Conservation (phyloP, 2,113 vertebrate genomes). For the Phoenicopterus ruber region DNA sequence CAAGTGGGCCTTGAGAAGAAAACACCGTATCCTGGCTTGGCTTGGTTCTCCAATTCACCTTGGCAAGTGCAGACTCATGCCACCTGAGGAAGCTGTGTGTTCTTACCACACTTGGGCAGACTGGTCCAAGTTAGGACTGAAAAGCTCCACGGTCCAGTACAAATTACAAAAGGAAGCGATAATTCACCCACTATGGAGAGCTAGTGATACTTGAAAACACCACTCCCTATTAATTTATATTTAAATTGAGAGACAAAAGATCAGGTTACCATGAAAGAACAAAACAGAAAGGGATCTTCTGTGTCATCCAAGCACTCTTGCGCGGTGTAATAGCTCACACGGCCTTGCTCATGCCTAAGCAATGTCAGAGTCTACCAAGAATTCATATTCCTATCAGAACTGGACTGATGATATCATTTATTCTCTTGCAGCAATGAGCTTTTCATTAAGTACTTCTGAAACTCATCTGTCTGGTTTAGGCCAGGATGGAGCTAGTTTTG, state of each 20-base stretch:
- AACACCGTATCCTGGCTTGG: background rate
- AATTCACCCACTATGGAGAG: background rate
- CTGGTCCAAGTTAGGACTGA: background rate
- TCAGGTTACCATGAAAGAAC: background rate
- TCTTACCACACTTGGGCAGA: background rate
- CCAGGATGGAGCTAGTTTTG: too few relatives aligned
- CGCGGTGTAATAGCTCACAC: background rate
- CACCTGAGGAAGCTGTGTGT: background rate
- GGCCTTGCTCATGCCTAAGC: background rate
- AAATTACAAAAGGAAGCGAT: background rate
- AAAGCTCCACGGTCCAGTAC: background rate
- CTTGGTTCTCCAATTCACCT: background rate
- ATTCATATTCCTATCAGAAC: background rate
- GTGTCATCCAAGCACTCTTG: background rate
- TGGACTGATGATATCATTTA: background rate
- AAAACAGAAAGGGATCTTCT: background rate
- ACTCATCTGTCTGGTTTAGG: too few relatives aligned
- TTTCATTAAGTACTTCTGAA: background rate
- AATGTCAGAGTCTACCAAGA: background rate
- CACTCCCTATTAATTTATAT: background rate
- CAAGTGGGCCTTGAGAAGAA: background rate
- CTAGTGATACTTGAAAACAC: background rate
- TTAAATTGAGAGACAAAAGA: background rate
- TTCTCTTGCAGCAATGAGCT: background rate
- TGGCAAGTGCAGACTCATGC: background rate